Base-by-base conservation (phyloP, 2,797 vertebrate species). In the Pangasius macronema region DNA sequence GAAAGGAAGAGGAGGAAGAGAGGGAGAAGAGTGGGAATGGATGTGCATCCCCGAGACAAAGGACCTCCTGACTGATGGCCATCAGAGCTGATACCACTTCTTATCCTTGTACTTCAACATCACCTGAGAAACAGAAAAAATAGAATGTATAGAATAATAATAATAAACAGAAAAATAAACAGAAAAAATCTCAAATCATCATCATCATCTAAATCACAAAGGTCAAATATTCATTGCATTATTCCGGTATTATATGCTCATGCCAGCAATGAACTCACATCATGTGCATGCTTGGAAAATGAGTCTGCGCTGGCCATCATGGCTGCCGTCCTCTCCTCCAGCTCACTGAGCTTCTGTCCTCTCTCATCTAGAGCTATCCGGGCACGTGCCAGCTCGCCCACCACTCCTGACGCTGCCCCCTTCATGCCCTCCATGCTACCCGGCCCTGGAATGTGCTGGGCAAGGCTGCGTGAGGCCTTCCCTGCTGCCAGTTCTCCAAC, bases 41-140 rank as follows among this genome's bases (percentile, higher is more conserved):
- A 90, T 89, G 88, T 88, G 91, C 93, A 95, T 93, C 94, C 95
- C 95, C 93, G 90, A 91, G 93, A 93, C 93, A 94, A 95, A 95
- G 94, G 87, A 53, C 59, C 91, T 90, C 86, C 92, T 90, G 91
- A 72, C 49, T 72, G 84, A 89, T 91, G 88, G 81, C 90, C 92
- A 95, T 99, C 97, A 99, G 96, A 99, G 97, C 91, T 99, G 99
- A 95, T 99, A 99, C 99, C 99, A 99, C 94, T 99, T 99, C 94
- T 99, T 99, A 94, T 99, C 99, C 96, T 99, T 99, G 96, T 97
- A 99, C 94, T 99, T 99, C 94, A 98, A 89, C 99, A 99, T 99
- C 96, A 99, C 97, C 99, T 99, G 92, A 49, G 13, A 84, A 36
- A 81, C 33, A 84, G 16, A 77, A 46, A 53, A 67, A 68, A 42